phyloP scores from a whole-genome alignment of 2,113 vertebrate genomes.

The Quiscalus mexicanus region DNA sequence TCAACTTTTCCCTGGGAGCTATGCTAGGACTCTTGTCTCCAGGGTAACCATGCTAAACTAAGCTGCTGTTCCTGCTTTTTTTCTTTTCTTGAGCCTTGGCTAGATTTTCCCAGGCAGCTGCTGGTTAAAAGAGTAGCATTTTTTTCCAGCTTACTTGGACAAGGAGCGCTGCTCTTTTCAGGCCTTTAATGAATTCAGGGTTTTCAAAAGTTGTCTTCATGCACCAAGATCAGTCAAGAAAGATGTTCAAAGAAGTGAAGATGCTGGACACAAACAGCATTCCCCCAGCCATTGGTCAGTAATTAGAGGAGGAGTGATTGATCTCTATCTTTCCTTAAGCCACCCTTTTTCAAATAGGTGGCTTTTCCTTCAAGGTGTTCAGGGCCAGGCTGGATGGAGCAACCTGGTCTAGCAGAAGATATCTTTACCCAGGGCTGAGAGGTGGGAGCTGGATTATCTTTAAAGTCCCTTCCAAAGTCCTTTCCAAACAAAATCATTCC shows the following conservation, averaged over 20 bases:
- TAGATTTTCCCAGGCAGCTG: conserved; percentile 9
- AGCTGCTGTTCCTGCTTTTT: neutral
- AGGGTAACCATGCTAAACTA: conserved; percentile 7
- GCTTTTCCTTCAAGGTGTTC: neutral
- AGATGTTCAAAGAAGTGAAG: neutral
- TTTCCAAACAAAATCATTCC: neutral
- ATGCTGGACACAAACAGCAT: neutral
- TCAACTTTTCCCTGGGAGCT: neutral
- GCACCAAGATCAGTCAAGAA: neutral
- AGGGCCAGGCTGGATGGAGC: neutral
- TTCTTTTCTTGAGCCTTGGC: neutral
- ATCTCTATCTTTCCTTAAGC: neutral
- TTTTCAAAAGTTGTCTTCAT: neutral
- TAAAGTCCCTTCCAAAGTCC: neutral
- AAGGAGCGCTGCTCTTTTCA: conserved; percentile 9
- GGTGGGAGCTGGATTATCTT: neutral
- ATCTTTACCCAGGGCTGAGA: rapidly evolving
- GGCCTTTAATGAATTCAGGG: neutral
- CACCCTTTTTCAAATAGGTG: neutral
- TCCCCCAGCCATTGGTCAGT: neutral
- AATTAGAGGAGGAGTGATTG: neutral
- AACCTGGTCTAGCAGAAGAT: neutral
- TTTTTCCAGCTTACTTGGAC: neutral
- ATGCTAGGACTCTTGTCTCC: neutral
- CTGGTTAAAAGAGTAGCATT: neutral